A percentile compares a stretch with the other conserved stretches of the same genome.
Conservation (phyloP, 2,113 vertebrate species). For the Corythornis madagascariensis region DNA sequence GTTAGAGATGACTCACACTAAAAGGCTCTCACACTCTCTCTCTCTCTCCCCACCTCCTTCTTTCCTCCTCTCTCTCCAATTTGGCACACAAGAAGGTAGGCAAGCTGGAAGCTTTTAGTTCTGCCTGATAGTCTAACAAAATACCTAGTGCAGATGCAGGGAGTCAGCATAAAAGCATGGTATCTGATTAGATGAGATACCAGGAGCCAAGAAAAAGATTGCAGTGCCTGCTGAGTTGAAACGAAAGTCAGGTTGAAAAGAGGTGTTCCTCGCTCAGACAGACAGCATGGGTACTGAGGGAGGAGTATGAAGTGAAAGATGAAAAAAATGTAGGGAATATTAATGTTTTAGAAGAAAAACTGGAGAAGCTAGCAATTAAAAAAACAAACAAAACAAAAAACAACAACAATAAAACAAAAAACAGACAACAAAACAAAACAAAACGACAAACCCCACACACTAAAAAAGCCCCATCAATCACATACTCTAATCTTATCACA, state of each 20-base stretch:
- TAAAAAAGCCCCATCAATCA: background rate
- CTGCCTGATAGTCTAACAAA: conserved; percentile 51
- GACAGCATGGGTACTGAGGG: background rate
- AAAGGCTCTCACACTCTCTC: conserved; percentile 4
- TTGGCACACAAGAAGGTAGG: conserved; percentile 47
- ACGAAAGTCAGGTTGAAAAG: conserved; percentile 51
- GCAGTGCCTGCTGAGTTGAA: conserved; percentile 39
- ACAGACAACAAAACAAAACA: background rate
- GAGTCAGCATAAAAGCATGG: conserved; percentile 53
- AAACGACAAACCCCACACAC: too few species aligned
- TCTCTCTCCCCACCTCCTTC: background rate
- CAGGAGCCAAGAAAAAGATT: conserved; percentile 36
- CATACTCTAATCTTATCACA: background rate
- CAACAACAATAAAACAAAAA: background rate
- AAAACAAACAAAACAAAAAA: background rate
- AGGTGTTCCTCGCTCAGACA: background rate
- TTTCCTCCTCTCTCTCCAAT: background rate
- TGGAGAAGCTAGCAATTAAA: background rate
- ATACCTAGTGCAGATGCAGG: conserved; percentile 37
- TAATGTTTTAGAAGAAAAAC: conserved; percentile 24
- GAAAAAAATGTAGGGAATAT: background rate
- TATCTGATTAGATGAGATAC: conserved; percentile 54
- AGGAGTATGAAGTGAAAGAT: background rate
- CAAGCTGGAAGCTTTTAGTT: conserved; percentile 57
- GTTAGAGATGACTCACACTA: conserved; percentile 25